phyloP scores from a whole-genome alignment of 1,140 invertebrate genomes.

The Drosophila jambulina region DNA sequence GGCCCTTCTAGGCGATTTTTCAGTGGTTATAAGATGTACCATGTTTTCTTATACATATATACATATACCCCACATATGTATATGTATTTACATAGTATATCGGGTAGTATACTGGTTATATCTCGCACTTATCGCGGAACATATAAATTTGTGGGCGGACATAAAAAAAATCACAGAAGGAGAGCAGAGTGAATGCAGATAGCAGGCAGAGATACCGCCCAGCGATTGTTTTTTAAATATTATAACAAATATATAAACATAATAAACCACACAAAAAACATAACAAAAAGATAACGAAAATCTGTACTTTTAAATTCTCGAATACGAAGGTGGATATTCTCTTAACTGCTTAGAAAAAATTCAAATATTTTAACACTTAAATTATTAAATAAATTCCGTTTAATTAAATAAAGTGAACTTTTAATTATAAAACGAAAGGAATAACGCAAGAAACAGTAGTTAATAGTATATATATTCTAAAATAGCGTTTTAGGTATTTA shows the following conservation, averaged over 20 bases:
- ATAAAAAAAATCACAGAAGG: slow-evolving; percentile 63
- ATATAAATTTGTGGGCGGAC: slow-evolving; percentile 81
- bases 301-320: too few relatives aligned
- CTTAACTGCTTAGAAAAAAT: too few relatives aligned
- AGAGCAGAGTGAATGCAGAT: slow-evolving; percentile 37
- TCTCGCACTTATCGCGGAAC: slow-evolving; percentile 67
- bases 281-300: too few relatives aligned
- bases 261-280: not conserved
- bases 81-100: slow-evolving; percentile 6
- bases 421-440: too few relatives aligned
- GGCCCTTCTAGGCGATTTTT: slow-evolving; percentile 23
- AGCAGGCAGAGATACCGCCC: slow-evolving; percentile 43
- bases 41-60: not conserved
- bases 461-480: too few relatives aligned
- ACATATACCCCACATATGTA: not conserved
- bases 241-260: slow-evolving; percentile 19
- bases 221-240: slow-evolving; percentile 55
- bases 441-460: too few relatives aligned
- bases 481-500: too few relatives aligned
- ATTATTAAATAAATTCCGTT: too few relatives aligned
- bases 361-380: too few relatives aligned
- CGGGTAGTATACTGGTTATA: slow-evolving; percentile 29
- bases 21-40: not conserved
- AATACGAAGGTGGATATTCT: too few relatives aligned
- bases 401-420: too few relatives aligned